Conservation (phyloP, 1,140 invertebrate species). For the Heliconius congener region DNA sequence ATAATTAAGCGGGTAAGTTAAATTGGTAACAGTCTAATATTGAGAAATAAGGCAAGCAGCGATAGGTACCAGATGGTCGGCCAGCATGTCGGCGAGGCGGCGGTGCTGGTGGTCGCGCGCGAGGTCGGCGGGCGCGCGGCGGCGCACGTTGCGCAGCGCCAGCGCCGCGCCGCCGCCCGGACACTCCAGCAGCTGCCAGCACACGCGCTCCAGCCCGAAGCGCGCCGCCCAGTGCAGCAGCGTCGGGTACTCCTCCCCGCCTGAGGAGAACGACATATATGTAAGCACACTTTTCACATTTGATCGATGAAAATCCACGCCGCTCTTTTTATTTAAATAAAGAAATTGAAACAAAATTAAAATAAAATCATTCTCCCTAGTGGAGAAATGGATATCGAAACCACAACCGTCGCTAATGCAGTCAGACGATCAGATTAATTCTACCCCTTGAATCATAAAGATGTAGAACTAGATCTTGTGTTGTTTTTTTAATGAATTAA, state of each 20-base stretch:
- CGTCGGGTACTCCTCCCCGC: conserved; percentile 92
- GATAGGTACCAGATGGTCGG: conserved; percentile 86
- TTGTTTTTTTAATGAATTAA: no score
- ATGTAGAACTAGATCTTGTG: no score
- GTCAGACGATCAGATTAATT: no score
- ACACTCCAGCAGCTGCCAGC: conserved; percentile 91
- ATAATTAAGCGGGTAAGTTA: conserved; percentile 17
- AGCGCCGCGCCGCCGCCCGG: conserved; percentile 90
- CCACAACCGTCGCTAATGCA: no score
- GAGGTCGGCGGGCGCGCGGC: conserved; percentile 89
- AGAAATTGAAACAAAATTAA: no score
- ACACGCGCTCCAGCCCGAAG: conserved; percentile 91
- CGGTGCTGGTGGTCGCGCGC: conserved; percentile 88
- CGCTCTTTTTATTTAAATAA: no score
- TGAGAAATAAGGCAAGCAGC: background rate
- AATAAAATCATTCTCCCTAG: no score
- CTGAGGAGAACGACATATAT: conserved; percentile 59
- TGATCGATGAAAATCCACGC: no score
- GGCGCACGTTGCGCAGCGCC: conserved; percentile 89
- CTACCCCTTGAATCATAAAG: no score
- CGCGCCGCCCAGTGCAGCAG: conserved; percentile 93
- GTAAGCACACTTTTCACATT: background rate
- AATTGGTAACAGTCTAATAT: conserved; percentile 76
- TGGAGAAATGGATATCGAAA: no score
- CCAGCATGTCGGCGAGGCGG: conserved; percentile 86